These are phyloP conservation scores for Hydrochoerus hydrochaeris DNA, from an alignment of 2,113 vertebrate species.

Conservation along the genomic window DNA sequence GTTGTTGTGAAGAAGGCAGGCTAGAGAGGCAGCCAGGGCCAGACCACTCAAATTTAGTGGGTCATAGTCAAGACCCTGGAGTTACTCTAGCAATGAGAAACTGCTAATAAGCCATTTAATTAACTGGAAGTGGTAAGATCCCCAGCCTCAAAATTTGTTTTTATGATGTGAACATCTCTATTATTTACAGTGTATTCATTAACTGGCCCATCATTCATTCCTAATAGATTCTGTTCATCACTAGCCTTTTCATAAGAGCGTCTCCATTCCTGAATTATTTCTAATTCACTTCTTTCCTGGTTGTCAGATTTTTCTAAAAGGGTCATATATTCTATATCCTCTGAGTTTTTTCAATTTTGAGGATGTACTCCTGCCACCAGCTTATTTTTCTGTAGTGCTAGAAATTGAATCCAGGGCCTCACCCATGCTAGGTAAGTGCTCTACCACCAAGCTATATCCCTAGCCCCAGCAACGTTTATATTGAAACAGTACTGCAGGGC, in stretches of 20 bases:
- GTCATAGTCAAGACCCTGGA: not conserved
- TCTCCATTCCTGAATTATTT: not conserved
- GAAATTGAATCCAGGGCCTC: too few relatives aligned
- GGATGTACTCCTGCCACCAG: too few relatives aligned
- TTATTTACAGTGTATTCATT: not conserved
- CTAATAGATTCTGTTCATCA: slow-evolving; percentile 15
- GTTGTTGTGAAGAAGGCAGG: not conserved
- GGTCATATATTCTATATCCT: too few relatives aligned
- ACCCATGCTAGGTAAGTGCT: too few relatives aligned
- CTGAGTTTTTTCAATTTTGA: too few relatives aligned
- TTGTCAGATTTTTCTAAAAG: not conserved
- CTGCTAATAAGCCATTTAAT: not conserved
- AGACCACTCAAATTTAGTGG: not conserved
- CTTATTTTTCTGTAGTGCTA: too few relatives aligned
- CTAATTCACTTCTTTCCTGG: not conserved
- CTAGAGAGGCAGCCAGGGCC: not conserved
- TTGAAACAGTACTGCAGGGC: too few relatives aligned
- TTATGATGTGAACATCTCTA: not conserved
- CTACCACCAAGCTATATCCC: too few relatives aligned
- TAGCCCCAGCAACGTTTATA: too few relatives aligned
- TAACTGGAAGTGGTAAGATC: not conserved
- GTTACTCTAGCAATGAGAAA: not conserved
- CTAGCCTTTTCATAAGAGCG: not conserved
- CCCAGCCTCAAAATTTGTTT: not conserved
- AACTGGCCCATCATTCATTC: not conserved